These are phyloP conservation scores for Spheniscus humboldti DNA, from an alignment of 2,797 vertebrate species.

Conservation along the genomic window DNA sequence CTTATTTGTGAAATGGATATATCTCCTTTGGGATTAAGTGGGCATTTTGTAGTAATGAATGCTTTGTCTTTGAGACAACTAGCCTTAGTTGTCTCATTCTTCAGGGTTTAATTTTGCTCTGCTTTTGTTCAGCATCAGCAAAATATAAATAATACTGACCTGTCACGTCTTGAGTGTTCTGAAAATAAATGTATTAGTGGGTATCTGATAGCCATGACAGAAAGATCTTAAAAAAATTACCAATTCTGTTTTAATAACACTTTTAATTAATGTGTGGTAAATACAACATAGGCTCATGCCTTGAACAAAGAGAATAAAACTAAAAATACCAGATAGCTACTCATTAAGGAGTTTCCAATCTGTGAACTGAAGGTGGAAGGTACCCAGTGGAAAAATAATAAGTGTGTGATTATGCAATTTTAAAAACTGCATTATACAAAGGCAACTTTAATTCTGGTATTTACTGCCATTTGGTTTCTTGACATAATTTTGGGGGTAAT, in stretches of 20 bases:
- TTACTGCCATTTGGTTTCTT: background rate
- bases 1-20: background rate
- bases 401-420: background rate
- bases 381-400: background rate
- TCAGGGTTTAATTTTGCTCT: constrained; percentile 3
- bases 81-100: background rate
- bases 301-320: background rate
- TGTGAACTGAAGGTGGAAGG: background rate
- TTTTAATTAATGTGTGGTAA: constrained; percentile 21
- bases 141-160: constrained; percentile 11
- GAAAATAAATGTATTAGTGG: background rate
- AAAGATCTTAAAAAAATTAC: background rate
- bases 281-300: background rate
- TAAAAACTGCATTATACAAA: background rate
- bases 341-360: background rate
- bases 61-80: background rate
- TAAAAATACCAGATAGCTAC: background rate
- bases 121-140: background rate
- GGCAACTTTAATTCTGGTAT: background rate
- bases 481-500: background rate
- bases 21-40: background rate
- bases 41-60: constrained; percentile 7
- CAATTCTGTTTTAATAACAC: constrained; percentile 13
- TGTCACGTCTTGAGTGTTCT: background rate
- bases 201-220: background rate